phyloP scores from a whole-genome alignment of 2,797 vertebrate genomes.

The Sphenodon punctatus region DNA sequence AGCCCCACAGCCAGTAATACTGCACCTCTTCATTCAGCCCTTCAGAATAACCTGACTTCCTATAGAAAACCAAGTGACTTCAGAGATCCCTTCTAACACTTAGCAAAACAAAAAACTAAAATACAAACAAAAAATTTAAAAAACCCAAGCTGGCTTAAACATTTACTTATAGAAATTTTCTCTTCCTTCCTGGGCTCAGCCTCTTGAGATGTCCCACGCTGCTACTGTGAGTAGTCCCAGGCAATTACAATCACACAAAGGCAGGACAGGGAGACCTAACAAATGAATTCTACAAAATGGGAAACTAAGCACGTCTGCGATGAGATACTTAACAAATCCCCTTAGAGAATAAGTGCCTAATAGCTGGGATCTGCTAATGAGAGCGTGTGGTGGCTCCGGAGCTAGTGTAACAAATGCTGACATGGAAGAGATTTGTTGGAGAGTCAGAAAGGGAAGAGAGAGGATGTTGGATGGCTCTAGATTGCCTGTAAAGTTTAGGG shows the following conservation, averaged over 20 bases:
- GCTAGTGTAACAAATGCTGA: neutral
- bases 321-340: neutral
- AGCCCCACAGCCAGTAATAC: constrained; percentile 18
- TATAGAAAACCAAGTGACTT: neutral
- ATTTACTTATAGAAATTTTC: neutral
- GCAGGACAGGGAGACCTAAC: neutral
- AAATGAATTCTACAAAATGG: neutral
- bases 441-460: neutral
- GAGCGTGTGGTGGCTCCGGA: neutral
- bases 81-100: neutral
- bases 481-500: neutral
- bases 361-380: neutral
- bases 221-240: neutral
- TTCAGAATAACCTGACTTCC: constrained; percentile 7
- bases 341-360: neutral
- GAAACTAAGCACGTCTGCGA: neutral
- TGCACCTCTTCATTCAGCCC: neutral
- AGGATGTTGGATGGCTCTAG: neutral
- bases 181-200: neutral
- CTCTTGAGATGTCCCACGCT: neutral
- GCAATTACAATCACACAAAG: neutral
- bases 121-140: too few species aligned
- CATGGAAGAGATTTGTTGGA: neutral
- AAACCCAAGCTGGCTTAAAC: neutral
- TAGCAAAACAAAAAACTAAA: neutral